Base-by-base conservation (phyloP, 2,113 vertebrate genomes). In the Mirounga angustirostris region DNA sequence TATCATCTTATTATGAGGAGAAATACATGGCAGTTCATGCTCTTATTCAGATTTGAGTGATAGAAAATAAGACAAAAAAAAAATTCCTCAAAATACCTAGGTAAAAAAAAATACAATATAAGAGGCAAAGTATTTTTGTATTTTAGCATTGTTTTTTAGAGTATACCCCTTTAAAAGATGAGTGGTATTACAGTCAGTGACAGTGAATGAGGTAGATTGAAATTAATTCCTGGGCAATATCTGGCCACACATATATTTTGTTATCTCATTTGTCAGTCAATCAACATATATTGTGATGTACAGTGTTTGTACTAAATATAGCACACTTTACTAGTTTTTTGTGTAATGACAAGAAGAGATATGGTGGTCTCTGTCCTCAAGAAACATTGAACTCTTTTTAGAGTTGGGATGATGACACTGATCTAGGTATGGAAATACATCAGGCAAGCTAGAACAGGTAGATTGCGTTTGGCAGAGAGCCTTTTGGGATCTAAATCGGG, bases 361-460 rank as follows among this genome's bases (percentile, higher is more conserved):
- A 50, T 13, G 4, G 26, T 67, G 0, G 65, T 90, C 21, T 91
- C 30, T 94, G 24, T 24, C 28, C 59, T 69, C 24, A 82, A 59
- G 58, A 61, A 65, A 73, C 18, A 3, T 10, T 3, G 22, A 65
- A 40, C 18, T 56, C 18, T 61, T 88, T 79, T 71, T 24, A 82
- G 9, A 54, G 19, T 80, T 91, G 65, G 36, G 54, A 91, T 11
- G 30, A 36, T 21, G 30, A 30, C n/a, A 67, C 40, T n/a, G 80
- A 59, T 61, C 11, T 59, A 30, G 50, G 26, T 43, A 76, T 8
- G 13, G 26, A 78, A 83, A 79, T 93, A 22, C 14, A 85, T n/a
- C 73, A 40, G n/a, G 73, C 86, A 78, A 82, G 83, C 33, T 89
- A 92, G 96, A 97, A 78, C 52, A 84, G 76, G 69, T 40, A 65